A percentile compares a stretch with the other conserved stretches of the same genome.
Conservation (phyloP, 2,113 vertebrate genomes). For the Rousettus leschenaultii region DNA sequence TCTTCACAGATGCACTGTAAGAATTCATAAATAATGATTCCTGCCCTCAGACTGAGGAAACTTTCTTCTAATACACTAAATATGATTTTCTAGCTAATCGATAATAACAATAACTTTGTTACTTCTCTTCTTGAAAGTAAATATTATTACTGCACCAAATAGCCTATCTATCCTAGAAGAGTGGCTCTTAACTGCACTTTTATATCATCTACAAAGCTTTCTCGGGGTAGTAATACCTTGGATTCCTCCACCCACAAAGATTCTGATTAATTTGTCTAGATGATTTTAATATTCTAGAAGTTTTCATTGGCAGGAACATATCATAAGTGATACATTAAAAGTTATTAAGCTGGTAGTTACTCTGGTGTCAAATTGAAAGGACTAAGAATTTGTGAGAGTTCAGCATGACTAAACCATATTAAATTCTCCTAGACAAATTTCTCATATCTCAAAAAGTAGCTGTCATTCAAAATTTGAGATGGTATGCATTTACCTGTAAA, state of each 20-base stretch:
- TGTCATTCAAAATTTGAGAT: conserved; percentile 42
- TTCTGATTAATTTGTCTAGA: neutral
- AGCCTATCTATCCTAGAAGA: neutral
- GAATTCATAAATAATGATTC: neutral
- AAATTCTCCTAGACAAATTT: conserved; percentile 31
- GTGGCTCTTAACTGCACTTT: neutral
- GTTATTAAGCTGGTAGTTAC: neutral
- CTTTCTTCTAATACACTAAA: neutral
- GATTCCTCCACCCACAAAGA: neutral
- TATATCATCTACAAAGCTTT: neutral
- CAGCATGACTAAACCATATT: conserved; percentile 10
- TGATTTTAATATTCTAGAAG: conserved; percentile 15
- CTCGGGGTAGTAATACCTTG: neutral
- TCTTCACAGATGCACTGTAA: neutral
- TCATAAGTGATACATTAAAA: neutral
- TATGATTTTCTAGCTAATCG: neutral
- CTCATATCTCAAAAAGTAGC: conserved; percentile 58
- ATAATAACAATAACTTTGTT: neutral
- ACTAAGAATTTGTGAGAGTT: neutral
- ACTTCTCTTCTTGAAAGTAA: neutral
- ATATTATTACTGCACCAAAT: neutral
- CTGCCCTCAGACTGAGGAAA: neutral
- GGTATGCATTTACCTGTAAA: neutral
- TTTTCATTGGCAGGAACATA: neutral
- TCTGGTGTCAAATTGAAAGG: conserved; percentile 38